Evolutionary conservation across 1,140 invertebrate species (phyloP), one percentile per base, ranked within the genome.

Genomic region (Lerema accius): DNA sequence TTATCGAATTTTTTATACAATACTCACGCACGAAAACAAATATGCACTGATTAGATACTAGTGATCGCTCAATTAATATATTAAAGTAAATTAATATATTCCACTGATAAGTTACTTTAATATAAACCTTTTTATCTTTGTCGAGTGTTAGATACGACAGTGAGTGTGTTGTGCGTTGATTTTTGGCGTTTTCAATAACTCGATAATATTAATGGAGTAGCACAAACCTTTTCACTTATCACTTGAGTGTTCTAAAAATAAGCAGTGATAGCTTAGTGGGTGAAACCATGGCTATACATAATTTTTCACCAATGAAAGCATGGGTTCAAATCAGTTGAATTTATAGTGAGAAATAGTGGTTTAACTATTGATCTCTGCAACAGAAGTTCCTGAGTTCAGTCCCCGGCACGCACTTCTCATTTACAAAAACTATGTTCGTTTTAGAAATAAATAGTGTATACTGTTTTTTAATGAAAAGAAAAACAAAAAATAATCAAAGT

Each of bases 1-100:
- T 23, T 2, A 23, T 23, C 5, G 19, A 23, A 23, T 23, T 11
- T 39, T 13, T 39, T 11, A 39, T 5, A 39, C 2, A 13, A 13
- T 4, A 39, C 3, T 39, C 3, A 13, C 15, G 42, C 43, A 23
- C 17, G 43, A 11, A 46, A n/a, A n/a, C 17, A 46, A 46, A 46
- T 23, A 46, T 19, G 19, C 1, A 0, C 13, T 28, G 79, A 82
- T 82, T 78, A 79, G 74, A 77, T 79, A 76, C 2, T 35, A 40
- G 48, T 61, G 45, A 58, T 71, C 65, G 73, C 68, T 82, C 70
- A 79, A 79, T 82, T 82, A 79, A 73, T 81, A 69, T 72, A 77
- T 73, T 79, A 71, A n/a, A 80, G 69, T 77, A 73, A 81, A 79
- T 77, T 77, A 82, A 78, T 79, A 78, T 71, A 73, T 71, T 53